These are phyloP conservation scores for Drosophila atripex DNA, from an alignment of 2,888 invertebrate genomes.

Conservation along the genomic window DNA sequence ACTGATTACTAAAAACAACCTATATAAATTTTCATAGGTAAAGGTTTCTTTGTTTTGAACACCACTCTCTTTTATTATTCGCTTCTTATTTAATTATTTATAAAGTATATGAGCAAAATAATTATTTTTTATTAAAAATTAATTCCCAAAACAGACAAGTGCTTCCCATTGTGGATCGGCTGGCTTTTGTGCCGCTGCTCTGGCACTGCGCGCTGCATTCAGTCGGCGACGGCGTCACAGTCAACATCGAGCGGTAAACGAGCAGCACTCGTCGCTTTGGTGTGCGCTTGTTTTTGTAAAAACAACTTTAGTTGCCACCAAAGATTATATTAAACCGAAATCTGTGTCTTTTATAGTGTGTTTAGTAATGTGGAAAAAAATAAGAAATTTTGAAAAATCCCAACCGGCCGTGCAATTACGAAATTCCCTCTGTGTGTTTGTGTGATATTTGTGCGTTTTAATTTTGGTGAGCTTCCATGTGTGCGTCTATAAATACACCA, in stretches of 20 bases:
- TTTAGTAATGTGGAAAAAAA: conserved; percentile 15
- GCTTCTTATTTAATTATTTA: too few species aligned
- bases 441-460: conserved; percentile 20
- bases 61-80: too few species aligned
- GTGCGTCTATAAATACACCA: conserved; percentile 43
- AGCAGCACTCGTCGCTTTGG: background rate
- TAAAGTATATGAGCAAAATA: too few species aligned
- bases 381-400: conserved; percentile 14
- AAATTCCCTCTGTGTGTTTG: conserved; percentile 52
- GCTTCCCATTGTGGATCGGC: conserved; percentile 16
- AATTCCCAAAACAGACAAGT: background rate
- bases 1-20: background rate
- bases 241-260: conserved; percentile 55
- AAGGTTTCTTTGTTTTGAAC: too few species aligned
- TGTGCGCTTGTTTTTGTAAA: conserved; percentile 5
- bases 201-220: conserved; percentile 33
- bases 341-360: conserved; percentile 23
- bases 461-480: conserved; percentile 44
- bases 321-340: conserved; percentile 30
- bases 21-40: too few species aligned
- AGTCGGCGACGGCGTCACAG: conserved; percentile 58
- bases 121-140: background rate
- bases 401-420: conserved; percentile 63
- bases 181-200: conserved; percentile 13
- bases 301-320: background rate